Conservation (phyloP, 1,140 invertebrate genomes). For the Atopsyche davidsoni region DNA sequence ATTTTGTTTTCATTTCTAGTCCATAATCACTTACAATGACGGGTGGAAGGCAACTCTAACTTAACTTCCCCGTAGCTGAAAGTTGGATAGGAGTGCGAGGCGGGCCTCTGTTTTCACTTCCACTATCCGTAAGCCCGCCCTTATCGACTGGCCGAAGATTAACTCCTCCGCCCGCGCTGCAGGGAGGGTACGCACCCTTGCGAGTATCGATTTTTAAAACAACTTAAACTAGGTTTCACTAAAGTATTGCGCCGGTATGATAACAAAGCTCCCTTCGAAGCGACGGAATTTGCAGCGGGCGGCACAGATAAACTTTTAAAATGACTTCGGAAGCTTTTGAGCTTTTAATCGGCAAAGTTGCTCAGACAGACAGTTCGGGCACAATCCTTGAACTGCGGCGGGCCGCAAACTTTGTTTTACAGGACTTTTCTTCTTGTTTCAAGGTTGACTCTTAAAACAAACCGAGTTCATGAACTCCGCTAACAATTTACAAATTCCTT, state of each 20-base stretch:
- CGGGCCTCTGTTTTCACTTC: too few species aligned
- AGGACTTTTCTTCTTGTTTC: slow-evolving; percentile 54
- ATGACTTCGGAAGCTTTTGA: slow-evolving; percentile 54
- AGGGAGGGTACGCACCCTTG: background rate
- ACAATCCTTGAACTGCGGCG: slow-evolving; percentile 53
- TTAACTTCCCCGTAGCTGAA: too few species aligned
- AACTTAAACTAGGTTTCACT: slow-evolving; percentile 46
- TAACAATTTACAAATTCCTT: slow-evolving; percentile 55
- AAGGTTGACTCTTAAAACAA: slow-evolving; percentile 54
- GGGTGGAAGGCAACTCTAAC: too few species aligned
- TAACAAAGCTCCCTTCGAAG: slow-evolving; percentile 39
- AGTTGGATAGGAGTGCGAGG: too few species aligned
- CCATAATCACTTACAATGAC: too few species aligned
- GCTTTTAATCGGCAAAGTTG: slow-evolving; percentile 54
- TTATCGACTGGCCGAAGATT: too few species aligned
- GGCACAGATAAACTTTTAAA: slow-evolving; percentile 52
- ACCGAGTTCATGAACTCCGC: slow-evolving; percentile 51
- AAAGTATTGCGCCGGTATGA: slow-evolving; percentile 44
- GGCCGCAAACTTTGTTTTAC: slow-evolving; percentile 54
- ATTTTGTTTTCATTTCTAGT: too few species aligned
- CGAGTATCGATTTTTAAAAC: slow-evolving; percentile 40
- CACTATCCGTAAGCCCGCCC: background rate
- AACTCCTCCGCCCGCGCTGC: slow-evolving; percentile 1
- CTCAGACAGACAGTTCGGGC: slow-evolving; percentile 51
- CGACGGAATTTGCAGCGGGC: slow-evolving; percentile 35